phyloP scores from a whole-genome alignment of 2,113 vertebrate genomes.

The Polyodon spathula region DNA sequence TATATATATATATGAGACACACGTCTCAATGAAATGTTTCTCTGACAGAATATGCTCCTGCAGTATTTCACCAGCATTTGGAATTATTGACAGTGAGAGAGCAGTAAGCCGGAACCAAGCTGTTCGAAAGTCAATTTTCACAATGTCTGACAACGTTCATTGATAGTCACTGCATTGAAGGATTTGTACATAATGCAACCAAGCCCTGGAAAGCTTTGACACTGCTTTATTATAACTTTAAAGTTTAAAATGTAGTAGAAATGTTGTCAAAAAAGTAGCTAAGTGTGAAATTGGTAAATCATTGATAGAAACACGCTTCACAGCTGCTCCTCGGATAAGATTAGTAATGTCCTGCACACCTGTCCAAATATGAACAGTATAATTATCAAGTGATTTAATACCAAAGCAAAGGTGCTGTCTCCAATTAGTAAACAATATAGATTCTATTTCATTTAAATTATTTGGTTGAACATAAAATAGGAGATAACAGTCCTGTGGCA shows the following conservation, averaged over 20 bases:
- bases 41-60: too few species aligned
- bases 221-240: slow-evolving; percentile 49
- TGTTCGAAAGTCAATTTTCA: too few species aligned
- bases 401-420: background rate
- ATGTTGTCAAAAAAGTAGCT: slow-evolving; percentile 37
- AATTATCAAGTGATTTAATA: slow-evolving; percentile 1
- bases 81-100: too few species aligned
- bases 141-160: too few species aligned
- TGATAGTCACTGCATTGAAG: too few species aligned
- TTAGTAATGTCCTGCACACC: slow-evolving; percentile 50
- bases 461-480: background rate
- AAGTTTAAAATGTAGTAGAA: slow-evolving; percentile 55
- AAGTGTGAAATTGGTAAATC: slow-evolving; percentile 43
- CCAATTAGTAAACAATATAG: background rate
- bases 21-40: too few species aligned
- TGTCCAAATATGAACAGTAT: slow-evolving; percentile 50
- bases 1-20: too few species aligned
- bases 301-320: slow-evolving; percentile 54
- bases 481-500: background rate
- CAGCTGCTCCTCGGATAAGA: slow-evolving; percentile 66
- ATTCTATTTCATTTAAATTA: background rate
- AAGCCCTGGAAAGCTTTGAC: slow-evolving; percentile 57
- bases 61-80: too few species aligned
- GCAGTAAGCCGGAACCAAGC: too few species aligned
- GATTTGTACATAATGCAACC: too few species aligned